Conservation (phyloP, 2,797 vertebrate species). For the Sebastes cheni region DNA sequence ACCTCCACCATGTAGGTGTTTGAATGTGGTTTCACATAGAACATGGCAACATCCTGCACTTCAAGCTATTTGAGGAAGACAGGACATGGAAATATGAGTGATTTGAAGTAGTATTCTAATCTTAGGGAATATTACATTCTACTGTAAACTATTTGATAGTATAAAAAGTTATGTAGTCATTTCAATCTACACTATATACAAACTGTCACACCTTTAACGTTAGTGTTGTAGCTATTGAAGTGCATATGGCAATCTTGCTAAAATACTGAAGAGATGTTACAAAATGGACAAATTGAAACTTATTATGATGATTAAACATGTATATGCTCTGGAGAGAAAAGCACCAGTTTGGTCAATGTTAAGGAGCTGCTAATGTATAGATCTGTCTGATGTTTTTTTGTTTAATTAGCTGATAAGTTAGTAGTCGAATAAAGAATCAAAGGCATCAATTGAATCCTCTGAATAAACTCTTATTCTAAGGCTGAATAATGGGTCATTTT, state of each 20-base stretch:
- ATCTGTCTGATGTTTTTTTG: not conserved
- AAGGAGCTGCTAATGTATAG: not conserved
- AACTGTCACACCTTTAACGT: not conserved
- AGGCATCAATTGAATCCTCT: not conserved
- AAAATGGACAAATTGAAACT: not conserved
- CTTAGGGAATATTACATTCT: constrained; percentile 6
- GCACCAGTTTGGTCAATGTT: not conserved
- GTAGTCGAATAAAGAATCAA: not conserved
- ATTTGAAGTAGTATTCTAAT: not conserved
- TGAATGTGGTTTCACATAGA: not conserved
- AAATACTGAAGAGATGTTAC: not conserved
- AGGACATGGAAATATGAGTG: not conserved
- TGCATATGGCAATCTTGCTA: not conserved
- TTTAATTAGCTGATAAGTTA: not conserved
- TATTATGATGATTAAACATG: not conserved
- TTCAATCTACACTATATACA: constrained; percentile 35
- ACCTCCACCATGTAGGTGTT: not conserved
- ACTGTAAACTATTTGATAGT: constrained; percentile 23
- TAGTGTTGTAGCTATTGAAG: not conserved
- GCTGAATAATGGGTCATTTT: not conserved
- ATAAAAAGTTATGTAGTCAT: constrained; percentile 24
- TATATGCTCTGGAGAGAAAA: not conserved
- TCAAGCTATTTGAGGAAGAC: not conserved
- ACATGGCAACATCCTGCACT: constrained; percentile 5
- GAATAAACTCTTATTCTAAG: not conserved